Evolutionary conservation across 2,888 invertebrate species (phyloP), one percentile per base, ranked within the genome.

Genomic region (Tinea trinotella): DNA sequence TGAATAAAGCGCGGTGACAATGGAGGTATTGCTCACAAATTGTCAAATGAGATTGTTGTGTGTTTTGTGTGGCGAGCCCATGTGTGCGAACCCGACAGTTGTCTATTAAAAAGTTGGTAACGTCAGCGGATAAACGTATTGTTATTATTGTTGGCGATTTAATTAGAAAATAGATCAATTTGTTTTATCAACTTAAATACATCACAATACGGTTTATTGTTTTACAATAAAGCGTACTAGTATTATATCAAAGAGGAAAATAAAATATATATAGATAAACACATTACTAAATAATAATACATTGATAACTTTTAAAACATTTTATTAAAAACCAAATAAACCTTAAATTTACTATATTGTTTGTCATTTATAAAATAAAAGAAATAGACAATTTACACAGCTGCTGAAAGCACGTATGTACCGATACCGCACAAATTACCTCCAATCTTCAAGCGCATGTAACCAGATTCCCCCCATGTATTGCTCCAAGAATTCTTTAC

Each of bases 1-100:
- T 80, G 85, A 85, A 85, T 85, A 85, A 84, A 83, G 83, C 72
- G 78, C 83, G 85, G 82, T 75, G 85, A 85, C 85, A 85, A 85
- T 76, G 79, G 78, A 74, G 69, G 81, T 85, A 85, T 84, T 85
- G 85, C 84, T 85, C 82, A 71, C 85, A 81, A 85, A 85, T 85
- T 85, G 85, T 85, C 83, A 77, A 79, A 85, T 84, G 85, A 84
- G 83, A 83, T 83, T 76, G 68, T 67, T 70, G 73, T 78, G 75
- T 79, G 82, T 80, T 82, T 81, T 81, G 79, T 81, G 64, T 62
- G 79, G 71, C 76, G 80, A 79, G 77, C 79, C 84, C 67, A n/a
- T n/a, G 74, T 65, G 53, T 20, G 67, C 50, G 18, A 40, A 55
- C 55, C 20, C 46, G 46, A 46, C 65, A 58, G 58, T 58, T 61